Base-by-base conservation (phyloP, 2,888 invertebrate species). In the Hymenopus coronatus region DNA sequence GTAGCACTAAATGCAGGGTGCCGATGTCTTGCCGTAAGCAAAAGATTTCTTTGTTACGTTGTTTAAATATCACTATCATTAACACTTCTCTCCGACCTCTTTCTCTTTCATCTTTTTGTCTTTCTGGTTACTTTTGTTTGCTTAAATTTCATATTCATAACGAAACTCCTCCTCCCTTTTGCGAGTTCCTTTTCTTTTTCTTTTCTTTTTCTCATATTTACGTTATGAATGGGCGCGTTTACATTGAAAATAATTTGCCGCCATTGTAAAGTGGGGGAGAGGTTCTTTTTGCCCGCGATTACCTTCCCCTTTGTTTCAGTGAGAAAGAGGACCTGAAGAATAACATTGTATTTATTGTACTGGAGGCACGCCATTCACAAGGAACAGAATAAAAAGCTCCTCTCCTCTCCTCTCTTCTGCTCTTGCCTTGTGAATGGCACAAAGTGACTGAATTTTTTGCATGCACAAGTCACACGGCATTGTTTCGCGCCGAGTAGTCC, bases 281-380 rank as follows among this genome's bases (percentile, higher is more conserved):
- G 54, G 33, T 89, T 89, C 83, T 87, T 89, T 89, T 89, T 89
- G 88, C 90, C 33, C 90, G 87, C 90, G 89, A 82, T 90, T 88
- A 89, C 89, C 88, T 90, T 88, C 88, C 40, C 81, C 88, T 88
- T 89, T 90, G 90, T 90, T 89, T 90, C 88, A 87, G 54, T 54
- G 84, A 88, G 88, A 88, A 88, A 85, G 40, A 84, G 88, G 84
- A 84, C 88, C 82, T 85, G 88, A 89, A 89, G 90, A 90, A 90
- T 90, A 70, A 89, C 90, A 87, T 85, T 88, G 88, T 90, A 89
- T 90, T 89, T 90, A 90, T 90, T 90, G 89, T 90, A 90, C 82
- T 88, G 88, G 88, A 84, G 87, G 83, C 83, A 46, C 83, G 25
- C 88, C 88, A 83, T 83, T 83, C 88, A 88, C 54, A 88, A 88